phyloP scores from a whole-genome alignment of 2,797 vertebrate genomes.

The Glyptemys insculpta region DNA sequence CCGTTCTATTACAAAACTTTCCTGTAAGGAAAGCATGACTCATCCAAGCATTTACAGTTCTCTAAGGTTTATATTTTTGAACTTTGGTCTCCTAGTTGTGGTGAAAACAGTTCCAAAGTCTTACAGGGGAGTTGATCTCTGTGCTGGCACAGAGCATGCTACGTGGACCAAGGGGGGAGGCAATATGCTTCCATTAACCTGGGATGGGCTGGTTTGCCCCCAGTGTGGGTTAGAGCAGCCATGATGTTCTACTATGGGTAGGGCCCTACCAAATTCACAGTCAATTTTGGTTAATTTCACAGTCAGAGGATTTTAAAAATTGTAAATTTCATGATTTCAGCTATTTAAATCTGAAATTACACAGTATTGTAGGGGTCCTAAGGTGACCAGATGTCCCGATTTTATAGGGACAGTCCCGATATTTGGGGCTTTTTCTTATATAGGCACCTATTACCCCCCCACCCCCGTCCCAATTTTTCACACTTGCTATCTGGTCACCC shows the following conservation, averaged over 20 bases:
- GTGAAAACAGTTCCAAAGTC: neutral
- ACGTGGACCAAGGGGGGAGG: rapidly evolving
- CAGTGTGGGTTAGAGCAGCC: neutral
- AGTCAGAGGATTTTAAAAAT: no score
- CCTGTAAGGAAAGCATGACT: neutral
- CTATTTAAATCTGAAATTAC: no score
- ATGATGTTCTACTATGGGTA: neutral
- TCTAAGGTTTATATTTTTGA: neutral
- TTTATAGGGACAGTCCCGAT: no score
- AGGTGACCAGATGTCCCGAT: no score
- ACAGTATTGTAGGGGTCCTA: no score
- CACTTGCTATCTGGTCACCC: no score
- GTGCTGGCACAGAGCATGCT: neutral
- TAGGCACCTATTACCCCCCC: no score
- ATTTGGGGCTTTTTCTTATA: no score
- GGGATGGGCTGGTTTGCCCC: neutral
- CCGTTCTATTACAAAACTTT: neutral
- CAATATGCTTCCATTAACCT: neutral
- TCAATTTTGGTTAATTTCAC: no score
- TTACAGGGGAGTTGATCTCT: neutral
- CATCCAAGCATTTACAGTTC: neutral
- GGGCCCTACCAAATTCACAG: no score
- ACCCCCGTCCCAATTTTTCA: no score
- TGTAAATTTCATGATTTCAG: no score
- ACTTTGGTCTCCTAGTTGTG: neutral